Conservation (phyloP, 2,113 vertebrate species). For the Cercopithecus mona region DNA sequence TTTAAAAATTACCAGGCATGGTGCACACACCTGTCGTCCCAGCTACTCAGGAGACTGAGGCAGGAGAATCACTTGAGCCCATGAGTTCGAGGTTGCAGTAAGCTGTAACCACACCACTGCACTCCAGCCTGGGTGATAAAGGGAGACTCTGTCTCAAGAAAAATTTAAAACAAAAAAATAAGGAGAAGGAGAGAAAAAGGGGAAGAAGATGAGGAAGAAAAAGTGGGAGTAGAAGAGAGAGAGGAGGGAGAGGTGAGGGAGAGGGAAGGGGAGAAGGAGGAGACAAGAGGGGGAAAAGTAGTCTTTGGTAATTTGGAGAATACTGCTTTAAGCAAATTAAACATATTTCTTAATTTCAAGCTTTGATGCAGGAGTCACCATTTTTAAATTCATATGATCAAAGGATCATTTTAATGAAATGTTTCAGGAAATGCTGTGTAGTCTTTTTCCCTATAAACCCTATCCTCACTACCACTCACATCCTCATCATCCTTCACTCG, state of each 20-base stretch:
- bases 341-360: background rate
- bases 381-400: background rate
- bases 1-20: too few species aligned
- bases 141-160: too few species aligned
- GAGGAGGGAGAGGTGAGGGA: too few species aligned
- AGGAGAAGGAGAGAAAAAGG: too few species aligned
- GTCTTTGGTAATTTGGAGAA: background rate
- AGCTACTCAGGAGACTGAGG: too few species aligned
- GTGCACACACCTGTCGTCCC: too few species aligned
- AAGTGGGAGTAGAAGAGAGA: background rate
- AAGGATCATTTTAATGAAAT: background rate
- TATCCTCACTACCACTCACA: background rate
- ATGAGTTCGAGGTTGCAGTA: too few species aligned
- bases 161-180: too few species aligned
- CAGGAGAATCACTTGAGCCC: too few species aligned
- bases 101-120: too few species aligned
- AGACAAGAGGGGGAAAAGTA: background rate
- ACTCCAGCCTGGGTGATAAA: too few species aligned
- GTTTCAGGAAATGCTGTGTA: background rate
- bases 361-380: background rate
- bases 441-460: background rate
- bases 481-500: background rate
- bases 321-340: background rate
- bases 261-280: background rate
- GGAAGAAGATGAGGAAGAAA: rapidly evolving